A percentile compares a stretch with the other conserved stretches of the same genome.
Conservation (phyloP, 2,888 invertebrate species). For the Lapara coniferarum region DNA sequence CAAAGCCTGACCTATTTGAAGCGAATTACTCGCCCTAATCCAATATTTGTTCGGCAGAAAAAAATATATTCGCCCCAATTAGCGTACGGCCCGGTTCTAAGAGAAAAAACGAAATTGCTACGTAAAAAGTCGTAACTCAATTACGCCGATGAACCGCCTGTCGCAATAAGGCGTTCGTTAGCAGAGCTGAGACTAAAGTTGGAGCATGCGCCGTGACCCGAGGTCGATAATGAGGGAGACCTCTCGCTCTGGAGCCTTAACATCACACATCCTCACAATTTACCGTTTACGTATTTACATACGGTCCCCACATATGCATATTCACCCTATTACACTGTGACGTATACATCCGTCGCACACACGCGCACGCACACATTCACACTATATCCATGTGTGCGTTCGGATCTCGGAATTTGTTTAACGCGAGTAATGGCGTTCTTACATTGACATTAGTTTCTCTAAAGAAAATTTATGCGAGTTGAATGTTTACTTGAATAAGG, state of each 20-base stretch:
- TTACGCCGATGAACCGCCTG: conserved; percentile 81
- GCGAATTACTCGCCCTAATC: conserved; percentile 75
- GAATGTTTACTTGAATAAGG: conserved; percentile 80
- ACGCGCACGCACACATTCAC: conserved; percentile 46
- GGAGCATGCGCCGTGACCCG: conserved; percentile 84
- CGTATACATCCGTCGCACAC: conserved; percentile 41
- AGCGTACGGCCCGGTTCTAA: conserved; percentile 77
- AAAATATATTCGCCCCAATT: conserved; percentile 76
- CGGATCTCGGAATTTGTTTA: conserved; percentile 79
- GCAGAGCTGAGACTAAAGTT: conserved; percentile 64
- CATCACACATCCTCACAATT: conserved; percentile 82
- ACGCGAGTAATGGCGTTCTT: conserved; percentile 79
- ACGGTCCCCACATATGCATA: conserved; percentile 80
- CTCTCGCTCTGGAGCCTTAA: conserved; percentile 77
- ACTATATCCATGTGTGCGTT: conserved; percentile 43
- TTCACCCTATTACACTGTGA: conserved; percentile 66
- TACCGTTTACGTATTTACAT: conserved; percentile 82
- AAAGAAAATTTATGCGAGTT: conserved; percentile 81
- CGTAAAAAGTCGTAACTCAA: conserved; percentile 84
- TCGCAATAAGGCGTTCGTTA: conserved; percentile 82
- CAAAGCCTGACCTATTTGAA: conserved; percentile 70
- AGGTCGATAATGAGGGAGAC: conserved; percentile 84
- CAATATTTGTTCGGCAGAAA: conserved; percentile 72
- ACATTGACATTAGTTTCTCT: conserved; percentile 83
- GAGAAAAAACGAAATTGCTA: conserved; percentile 81